Base-by-base conservation (phyloP, 2,113 vertebrate genomes). In the Aepyceros melampus region DNA sequence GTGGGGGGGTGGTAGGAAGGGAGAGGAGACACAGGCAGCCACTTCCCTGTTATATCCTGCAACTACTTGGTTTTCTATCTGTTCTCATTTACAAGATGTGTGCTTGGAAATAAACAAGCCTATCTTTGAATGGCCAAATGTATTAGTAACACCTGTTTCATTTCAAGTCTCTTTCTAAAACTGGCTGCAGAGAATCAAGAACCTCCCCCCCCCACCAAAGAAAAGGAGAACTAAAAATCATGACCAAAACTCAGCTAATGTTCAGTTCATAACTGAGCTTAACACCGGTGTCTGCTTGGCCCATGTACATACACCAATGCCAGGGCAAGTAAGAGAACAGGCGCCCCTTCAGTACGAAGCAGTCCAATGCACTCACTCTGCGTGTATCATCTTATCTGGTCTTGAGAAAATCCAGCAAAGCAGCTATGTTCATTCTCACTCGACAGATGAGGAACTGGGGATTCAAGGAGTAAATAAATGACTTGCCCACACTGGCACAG, bases 91-190 rank as follows among this genome's bases (percentile, higher is more conserved):
- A 90, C 43, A 81, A 89, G 27, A 33, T 43, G 82, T 27, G 25
- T 36, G 51, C 56, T 87, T 71, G 88, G 92, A 96, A 85, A 74
- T 58, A 45, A 79, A 74, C 58, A 89, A 40, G 17, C 31, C 91
- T 43, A 45, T 14, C 81, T 45, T 19, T 33, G 19, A 82, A 74
- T 49, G 43, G 51, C 47, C 84, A 82, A 64, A 91, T 53, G 29
- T 79, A 47, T 82, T 49, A 33, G 29, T 36, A 45, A 88, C 91
- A 88, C 64, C 55, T 76, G 47, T 86, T 92, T 86, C 71, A 81
- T 71, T 87, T 67, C 47, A 89, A 94, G 90, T 47, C 23, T 82
- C 76, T 94, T 79, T 85, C 88, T 87, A 88, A 94, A 96, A 94
- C 40, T 51, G 88, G 56, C 12, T 64, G 60, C 83, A 97, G 64